Conservation (phyloP, 2,888 invertebrate genomes). For the Candidula unifasciata region DNA sequence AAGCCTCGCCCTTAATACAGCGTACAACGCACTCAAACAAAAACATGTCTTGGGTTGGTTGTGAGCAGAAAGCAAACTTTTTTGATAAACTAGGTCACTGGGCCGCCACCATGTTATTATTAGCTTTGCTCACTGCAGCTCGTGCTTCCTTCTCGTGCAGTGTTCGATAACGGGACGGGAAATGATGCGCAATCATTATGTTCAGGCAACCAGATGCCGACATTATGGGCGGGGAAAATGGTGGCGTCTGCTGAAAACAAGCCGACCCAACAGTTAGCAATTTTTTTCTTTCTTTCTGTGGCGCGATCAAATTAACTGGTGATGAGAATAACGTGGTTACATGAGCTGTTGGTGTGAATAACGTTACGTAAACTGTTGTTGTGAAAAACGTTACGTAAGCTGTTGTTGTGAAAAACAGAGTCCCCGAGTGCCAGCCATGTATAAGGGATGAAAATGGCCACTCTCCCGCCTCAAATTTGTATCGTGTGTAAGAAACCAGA, state of each 20-base stretch:
- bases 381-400: no score
- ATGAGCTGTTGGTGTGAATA: no score
- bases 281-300: no score
- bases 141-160: neutral
- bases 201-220: neutral
- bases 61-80: neutral
- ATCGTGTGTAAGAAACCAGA: no score
- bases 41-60: neutral
- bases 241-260: neutral
- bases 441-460: no score
- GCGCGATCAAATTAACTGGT: no score
- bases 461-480: no score
- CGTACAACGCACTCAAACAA: neutral
- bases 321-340: no score
- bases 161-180: neutral
- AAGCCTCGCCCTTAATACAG: neutral
- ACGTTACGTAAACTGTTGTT: no score
- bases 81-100: neutral
- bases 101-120: constrained; percentile 6
- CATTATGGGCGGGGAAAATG: neutral
- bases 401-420: no score
- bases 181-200: neutral
- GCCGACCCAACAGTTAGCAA: neutral
- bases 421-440: no score
- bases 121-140: neutral